These are phyloP conservation scores for Sciurus niger DNA, from an alignment of 2,113 vertebrate species.

Conservation along the genomic window DNA sequence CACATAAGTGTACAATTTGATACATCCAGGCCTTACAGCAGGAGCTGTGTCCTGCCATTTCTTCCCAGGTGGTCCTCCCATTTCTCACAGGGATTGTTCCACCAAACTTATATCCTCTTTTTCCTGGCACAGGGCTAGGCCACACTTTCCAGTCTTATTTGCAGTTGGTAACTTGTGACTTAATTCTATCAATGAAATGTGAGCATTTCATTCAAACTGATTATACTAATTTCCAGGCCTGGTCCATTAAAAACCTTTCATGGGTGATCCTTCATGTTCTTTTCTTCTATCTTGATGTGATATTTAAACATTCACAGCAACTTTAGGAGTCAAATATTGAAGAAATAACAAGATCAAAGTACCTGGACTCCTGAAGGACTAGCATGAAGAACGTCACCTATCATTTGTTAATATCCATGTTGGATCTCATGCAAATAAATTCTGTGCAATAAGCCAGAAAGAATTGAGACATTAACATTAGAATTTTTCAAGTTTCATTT, in stretches of 20 bases:
- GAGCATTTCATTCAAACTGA: neutral
- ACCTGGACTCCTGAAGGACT: neutral
- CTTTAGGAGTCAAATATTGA: neutral
- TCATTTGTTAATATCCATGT: neutral
- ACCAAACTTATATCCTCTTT: neutral
- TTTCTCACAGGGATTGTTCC: neutral
- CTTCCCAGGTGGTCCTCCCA: neutral
- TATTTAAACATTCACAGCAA: neutral
- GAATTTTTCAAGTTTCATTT: neutral
- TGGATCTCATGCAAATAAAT: neutral
- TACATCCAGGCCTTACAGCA: neutral
- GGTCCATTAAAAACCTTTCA: neutral
- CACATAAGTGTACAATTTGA: neutral
- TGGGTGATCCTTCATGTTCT: neutral
- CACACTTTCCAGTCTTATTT: neutral
- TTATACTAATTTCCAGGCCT: slow-evolving; percentile 7
- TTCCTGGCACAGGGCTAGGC: neutral
- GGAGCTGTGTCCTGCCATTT: neutral
- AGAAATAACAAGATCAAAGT: neutral
- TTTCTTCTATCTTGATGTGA: neutral
- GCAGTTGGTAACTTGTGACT: neutral
- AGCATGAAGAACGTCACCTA: neutral
- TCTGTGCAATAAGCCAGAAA: slow-evolving; percentile 11
- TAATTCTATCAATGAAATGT: slow-evolving; percentile 30
- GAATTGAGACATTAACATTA: neutral